phyloP scores from a whole-genome alignment of 2,797 vertebrate species.

The Epinephelus coioides region DNA sequence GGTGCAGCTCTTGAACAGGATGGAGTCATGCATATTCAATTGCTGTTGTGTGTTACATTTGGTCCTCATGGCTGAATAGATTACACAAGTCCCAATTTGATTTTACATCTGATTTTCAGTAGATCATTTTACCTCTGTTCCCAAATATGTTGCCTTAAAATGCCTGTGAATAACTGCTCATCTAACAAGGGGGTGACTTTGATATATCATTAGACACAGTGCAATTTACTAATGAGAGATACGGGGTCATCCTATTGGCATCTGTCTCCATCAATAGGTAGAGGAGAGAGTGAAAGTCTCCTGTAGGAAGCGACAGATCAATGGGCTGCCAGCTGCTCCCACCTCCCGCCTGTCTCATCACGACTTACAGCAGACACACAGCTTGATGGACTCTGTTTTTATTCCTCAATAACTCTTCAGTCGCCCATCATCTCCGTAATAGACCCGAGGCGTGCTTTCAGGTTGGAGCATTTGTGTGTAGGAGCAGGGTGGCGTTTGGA shows the following conservation, averaged over 20 bases:
- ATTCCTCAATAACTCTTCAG: constrained; percentile 39
- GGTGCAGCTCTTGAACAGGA: constrained; percentile 60
- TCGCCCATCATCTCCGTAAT: constrained; percentile 19
- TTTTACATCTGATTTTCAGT: not conserved
- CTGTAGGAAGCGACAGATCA: constrained; percentile 52
- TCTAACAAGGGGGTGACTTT: constrained; percentile 42
- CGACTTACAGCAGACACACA: constrained; percentile 37
- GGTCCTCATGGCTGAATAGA: constrained; percentile 15
- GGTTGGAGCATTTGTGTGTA: constrained; percentile 11
- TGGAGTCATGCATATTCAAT: constrained; percentile 64
- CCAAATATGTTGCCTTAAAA: not conserved
- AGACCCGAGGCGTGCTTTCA: constrained; percentile 5
- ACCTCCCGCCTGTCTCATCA: constrained; percentile 34
- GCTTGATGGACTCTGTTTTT: constrained; percentile 53
- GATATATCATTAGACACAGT: constrained; percentile 25
- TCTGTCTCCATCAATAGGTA: constrained; percentile 52
- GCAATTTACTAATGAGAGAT: constrained; percentile 43
- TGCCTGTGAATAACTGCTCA: not conserved
- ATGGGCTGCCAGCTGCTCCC: constrained; percentile 57
- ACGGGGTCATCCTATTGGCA: constrained; percentile 46
- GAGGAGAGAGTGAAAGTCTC: constrained; percentile 36
- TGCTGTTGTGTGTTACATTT: constrained; percentile 21
- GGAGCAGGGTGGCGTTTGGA: constrained; percentile 28
- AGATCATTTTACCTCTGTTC: not conserved
- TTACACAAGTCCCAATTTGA: not conserved